Evolutionary conservation across 2,888 invertebrate genomes (phyloP).

Genomic region (Cataglyphis altisquamis): DNA sequence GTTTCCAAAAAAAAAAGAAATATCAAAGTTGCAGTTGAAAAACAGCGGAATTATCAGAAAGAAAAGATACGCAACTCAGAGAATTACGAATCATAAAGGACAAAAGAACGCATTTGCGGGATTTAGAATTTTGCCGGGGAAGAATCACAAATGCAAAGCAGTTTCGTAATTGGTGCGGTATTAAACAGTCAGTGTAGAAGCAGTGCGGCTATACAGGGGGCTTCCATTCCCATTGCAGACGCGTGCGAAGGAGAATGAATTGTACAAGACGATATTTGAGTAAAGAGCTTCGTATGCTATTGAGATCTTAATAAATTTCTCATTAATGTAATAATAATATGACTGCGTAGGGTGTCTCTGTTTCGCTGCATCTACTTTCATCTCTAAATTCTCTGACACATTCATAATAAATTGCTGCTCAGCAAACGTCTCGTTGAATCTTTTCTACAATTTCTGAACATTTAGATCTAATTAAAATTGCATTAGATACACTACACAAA

Average conservation of each 20-base stretch:
- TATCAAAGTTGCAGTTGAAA: neutral
- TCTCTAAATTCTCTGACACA: neutral
- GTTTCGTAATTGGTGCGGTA: slow-evolving; percentile 78
- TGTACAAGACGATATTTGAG: slow-evolving; percentile 6
- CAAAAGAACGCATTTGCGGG: slow-evolving; percentile 40
- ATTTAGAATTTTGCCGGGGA: slow-evolving; percentile 71
- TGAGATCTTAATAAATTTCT: slow-evolving; percentile 20
- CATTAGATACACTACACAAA: neutral
- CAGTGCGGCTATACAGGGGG: neutral
- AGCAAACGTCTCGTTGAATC: neutral
- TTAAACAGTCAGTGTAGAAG: slow-evolving; percentile 73
- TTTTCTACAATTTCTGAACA: neutral
- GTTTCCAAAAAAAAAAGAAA: neutral
- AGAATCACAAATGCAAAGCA: slow-evolving; percentile 80
- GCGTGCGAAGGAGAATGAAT: slow-evolving; percentile 11
- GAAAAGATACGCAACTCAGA: slow-evolving; percentile 21
- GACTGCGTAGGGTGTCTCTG: neutral
- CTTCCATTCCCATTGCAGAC: slow-evolving; percentile 12
- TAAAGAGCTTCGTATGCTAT: slow-evolving; percentile 8
- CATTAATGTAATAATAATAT: slow-evolving; percentile 33
- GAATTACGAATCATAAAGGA: slow-evolving; percentile 36
- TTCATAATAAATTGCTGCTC: neutral
- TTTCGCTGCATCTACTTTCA: neutral
- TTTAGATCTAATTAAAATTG: neutral
- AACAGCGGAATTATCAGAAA: neutral